These are phyloP conservation scores for Lasioglossum pauxillum DNA, from an alignment of 2,888 invertebrate species.

Conservation along the genomic window DNA sequence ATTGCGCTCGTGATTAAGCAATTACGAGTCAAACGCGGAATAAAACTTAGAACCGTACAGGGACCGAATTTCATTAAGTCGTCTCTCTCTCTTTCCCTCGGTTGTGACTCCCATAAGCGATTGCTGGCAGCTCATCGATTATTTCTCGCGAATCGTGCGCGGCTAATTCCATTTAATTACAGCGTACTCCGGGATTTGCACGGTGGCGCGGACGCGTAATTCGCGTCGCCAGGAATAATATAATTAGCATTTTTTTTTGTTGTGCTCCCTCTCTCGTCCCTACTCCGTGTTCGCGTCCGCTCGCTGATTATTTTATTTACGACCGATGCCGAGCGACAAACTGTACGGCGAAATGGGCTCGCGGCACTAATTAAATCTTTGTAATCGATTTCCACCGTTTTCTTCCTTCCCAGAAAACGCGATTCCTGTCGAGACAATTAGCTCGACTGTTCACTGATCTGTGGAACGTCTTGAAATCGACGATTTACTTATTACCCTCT, in stretches of 20 bases:
- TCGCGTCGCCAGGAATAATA: constrained; percentile 24
- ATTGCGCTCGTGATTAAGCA: background rate
- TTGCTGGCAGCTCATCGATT: background rate
- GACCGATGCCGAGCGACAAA: background rate
- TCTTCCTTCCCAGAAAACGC: background rate
- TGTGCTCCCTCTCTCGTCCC: background rate
- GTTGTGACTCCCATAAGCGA: background rate
- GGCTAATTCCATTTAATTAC: constrained; percentile 25
- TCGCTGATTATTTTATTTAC: constrained; percentile 24
- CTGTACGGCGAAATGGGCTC: background rate
- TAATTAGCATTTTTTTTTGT: constrained; percentile 18
- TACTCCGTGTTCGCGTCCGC: background rate
- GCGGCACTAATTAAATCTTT: constrained; percentile 15
- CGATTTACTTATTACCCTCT: too few species aligned
- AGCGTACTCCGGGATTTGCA: background rate
- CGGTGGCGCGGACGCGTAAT: background rate
- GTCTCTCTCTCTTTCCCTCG: background rate
- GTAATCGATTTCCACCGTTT: constrained; percentile 25
- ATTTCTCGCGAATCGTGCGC: constrained; percentile 18
- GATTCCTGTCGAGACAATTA: background rate
- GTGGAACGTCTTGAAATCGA: too few species aligned
- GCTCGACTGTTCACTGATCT: too few species aligned
- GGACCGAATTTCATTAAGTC: background rate
- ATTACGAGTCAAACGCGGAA: background rate
- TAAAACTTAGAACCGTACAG: background rate